These are phyloP conservation scores for Salvelinus sp. DNA, from an alignment of 2,113 vertebrate genomes.

Conservation along the genomic window DNA sequence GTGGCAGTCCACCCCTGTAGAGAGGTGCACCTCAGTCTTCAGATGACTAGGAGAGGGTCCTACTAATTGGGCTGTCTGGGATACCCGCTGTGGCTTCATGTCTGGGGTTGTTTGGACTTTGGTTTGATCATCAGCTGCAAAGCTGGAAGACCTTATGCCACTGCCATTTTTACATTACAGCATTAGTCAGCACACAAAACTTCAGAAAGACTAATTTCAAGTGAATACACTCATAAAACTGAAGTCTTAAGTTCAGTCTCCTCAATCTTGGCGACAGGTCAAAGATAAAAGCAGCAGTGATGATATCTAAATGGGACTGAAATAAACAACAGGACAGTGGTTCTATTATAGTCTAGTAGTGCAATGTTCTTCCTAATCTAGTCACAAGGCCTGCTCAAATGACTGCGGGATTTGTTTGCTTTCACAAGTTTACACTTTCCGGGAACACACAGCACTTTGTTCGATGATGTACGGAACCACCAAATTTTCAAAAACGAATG, in stretches of 20 bases:
- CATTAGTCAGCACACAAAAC: constrained; percentile 12
- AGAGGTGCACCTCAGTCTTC: constrained; percentile 6
- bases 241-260: background rate
- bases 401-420: constrained; percentile 57
- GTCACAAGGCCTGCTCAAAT: constrained; percentile 73
- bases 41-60: constrained; percentile 38
- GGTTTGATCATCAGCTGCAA: constrained; percentile 34
- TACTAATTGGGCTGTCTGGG: constrained; percentile 59
- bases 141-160: constrained; percentile 25
- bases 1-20: constrained; percentile 29
- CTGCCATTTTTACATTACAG: constrained; percentile 10
- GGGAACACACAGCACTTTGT: constrained; percentile 51
- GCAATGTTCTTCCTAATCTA: constrained; percentile 31
- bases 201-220: background rate
- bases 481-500: constrained; percentile 23
- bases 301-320: constrained; percentile 18
- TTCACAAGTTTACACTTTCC: constrained; percentile 43
- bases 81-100: constrained; percentile 53
- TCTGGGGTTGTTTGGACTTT: constrained; percentile 15
- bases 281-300: constrained; percentile 11
- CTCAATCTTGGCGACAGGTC: background rate
- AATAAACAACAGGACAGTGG: constrained; percentile 1
- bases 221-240: background rate
- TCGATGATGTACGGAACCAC: constrained; percentile 5
- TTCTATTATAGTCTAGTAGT: background rate